Evolutionary conservation across 2,888 invertebrate genomes (phyloP).

Genomic region (Leptodirus hochenwartii): DNA sequence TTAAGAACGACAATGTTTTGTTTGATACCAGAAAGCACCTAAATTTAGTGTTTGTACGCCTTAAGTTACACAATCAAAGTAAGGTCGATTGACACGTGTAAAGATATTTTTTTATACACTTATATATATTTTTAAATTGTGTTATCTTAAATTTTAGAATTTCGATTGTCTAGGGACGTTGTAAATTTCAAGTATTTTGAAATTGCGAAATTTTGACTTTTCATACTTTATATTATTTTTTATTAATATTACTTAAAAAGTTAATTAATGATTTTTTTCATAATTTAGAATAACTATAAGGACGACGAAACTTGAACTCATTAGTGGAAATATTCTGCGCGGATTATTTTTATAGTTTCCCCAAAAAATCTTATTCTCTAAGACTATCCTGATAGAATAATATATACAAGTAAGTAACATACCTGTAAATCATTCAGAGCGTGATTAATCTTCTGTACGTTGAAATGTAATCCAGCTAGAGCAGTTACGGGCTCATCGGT

Average conservation of each 20-base stretch:
- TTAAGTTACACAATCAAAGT: neutral
- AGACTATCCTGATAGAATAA: neutral
- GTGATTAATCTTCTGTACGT: constrained; percentile 65
- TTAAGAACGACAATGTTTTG: too few relatives aligned
- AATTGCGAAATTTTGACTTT: neutral
- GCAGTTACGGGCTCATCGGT: constrained; percentile 64
- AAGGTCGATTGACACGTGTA: neutral
- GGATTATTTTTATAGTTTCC: neutral
- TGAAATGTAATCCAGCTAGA: constrained; percentile 64
- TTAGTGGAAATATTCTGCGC: neutral
- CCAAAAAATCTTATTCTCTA: neutral
- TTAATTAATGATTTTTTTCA: neutral
- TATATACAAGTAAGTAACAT: constrained; percentile 17
- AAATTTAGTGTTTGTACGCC: neutral
- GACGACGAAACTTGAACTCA: too few relatives aligned
- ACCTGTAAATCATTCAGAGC: constrained; percentile 58
- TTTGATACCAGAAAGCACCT: too few relatives aligned
- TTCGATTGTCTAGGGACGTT: neutral
- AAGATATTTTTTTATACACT: neutral
- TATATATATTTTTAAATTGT: neutral
- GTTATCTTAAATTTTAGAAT: neutral
- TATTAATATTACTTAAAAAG: too few relatives aligned
- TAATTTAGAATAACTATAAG: neutral
- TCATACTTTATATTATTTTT: neutral
- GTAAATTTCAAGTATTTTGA: neutral